A percentile compares a stretch with the other conserved stretches of the same genome.
Evolutionary conservation across 2,797 vertebrate genomes (phyloP).

Genomic region (Ptychadena robeensis): DNA sequence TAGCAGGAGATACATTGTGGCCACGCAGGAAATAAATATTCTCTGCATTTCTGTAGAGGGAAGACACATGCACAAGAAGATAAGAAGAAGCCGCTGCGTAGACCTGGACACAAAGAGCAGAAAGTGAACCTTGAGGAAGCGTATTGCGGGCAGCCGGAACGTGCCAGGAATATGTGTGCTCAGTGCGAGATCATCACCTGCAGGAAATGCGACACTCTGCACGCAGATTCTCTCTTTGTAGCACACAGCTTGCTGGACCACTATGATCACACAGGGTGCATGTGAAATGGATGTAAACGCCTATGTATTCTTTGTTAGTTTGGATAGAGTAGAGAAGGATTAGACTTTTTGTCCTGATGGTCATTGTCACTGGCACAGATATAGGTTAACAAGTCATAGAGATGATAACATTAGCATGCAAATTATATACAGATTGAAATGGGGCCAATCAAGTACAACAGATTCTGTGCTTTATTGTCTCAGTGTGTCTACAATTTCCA

Average conservation of each 20-base stretch:
- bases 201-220: constrained; percentile 68
- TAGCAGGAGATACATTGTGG: too few species aligned
- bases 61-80: constrained; percentile 61
- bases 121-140: constrained; percentile 50
- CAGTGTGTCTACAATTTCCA: too few species aligned
- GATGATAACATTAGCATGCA: too few species aligned
- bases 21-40: not conserved
- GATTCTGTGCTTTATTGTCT: too few species aligned
- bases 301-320: too few species aligned
- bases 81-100: constrained; percentile 51
- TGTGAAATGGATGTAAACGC: not conserved
- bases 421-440: too few species aligned
- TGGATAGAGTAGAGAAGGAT: not conserved
- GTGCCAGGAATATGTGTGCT: constrained; percentile 67
- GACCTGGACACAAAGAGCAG: constrained; percentile 59
- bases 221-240: constrained; percentile 70
- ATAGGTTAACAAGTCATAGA: too few species aligned
- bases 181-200: constrained; percentile 69
- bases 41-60: constrained; percentile 58
- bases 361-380: too few species aligned
- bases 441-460: too few species aligned
- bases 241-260: constrained; percentile 75
- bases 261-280: constrained; percentile 63
- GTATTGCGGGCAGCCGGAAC: constrained; percentile 52
- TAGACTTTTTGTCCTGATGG: not conserved